A percentile compares a stretch with the other conserved stretches of the same genome.
These are phyloP conservation scores for Henricia sp. DNA, from an alignment of 53 echinoderm and acorn worm genomes.

Conservation along the genomic window DNA sequence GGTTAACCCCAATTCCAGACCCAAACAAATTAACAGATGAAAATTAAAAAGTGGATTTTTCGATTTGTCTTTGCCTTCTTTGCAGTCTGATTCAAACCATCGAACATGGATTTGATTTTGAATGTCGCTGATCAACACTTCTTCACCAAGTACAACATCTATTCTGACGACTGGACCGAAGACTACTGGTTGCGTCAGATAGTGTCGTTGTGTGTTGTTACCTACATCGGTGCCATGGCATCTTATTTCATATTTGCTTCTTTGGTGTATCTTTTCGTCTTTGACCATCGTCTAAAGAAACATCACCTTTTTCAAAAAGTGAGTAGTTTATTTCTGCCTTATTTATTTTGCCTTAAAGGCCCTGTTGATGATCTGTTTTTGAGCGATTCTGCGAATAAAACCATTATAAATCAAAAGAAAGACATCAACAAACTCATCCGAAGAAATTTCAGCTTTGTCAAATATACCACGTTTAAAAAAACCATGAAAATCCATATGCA, in stretches of 20 bases:
- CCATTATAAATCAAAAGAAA: too few relatives aligned
- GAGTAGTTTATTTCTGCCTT: background rate
- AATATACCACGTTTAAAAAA: too few relatives aligned
- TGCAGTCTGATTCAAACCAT: background rate
- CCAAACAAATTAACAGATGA: too few relatives aligned
- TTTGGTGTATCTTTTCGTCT: constrained; percentile 48
- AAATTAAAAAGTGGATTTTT: too few relatives aligned
- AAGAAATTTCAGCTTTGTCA: too few relatives aligned
- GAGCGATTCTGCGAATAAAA: too few relatives aligned
- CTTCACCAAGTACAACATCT: constrained; percentile 76
- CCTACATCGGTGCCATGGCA: constrained; percentile 58
- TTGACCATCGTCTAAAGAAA: constrained; percentile 61
- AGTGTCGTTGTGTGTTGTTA: constrained; percentile 50
- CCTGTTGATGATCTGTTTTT: too few relatives aligned
- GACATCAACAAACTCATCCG: too few relatives aligned
- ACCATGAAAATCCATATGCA: too few relatives aligned
- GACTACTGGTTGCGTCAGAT: constrained; percentile 78
- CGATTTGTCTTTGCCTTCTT: background rate
- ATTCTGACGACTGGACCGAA: constrained; percentile 79
- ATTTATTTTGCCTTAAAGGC: too few relatives aligned
- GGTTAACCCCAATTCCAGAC: too few relatives aligned
- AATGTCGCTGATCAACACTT: constrained; percentile 62
- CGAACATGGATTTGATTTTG: constrained; percentile 78
- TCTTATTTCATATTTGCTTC: constrained; percentile 57
- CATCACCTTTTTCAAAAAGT: constrained; percentile 67